A percentile compares a stretch with the other conserved stretches of the same genome.
Evolutionary conservation across 2,797 vertebrate species (phyloP).

Genomic region (Tympanoctomys barrerae): DNA sequence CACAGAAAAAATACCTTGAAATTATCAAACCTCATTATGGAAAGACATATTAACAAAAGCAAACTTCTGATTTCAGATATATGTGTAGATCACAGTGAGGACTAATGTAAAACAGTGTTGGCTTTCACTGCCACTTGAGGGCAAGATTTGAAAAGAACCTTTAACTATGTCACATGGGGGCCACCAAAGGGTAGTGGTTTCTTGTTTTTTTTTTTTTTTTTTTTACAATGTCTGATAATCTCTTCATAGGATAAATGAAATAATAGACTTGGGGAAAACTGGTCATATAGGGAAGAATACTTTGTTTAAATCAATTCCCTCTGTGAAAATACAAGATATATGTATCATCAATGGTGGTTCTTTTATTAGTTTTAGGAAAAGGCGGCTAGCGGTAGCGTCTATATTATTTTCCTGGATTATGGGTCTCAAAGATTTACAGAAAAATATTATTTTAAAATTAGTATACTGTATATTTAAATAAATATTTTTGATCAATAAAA

Average conservation of each 20-base stretch:
- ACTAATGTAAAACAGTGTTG: constrained; percentile 1
- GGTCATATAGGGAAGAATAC: constrained; percentile 3
- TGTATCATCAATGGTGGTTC: not conserved
- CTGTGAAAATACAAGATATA: too few relatives aligned
- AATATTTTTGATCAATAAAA: not conserved
- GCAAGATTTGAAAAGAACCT: not conserved
- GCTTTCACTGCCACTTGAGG: not conserved
- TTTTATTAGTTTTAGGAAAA: not conserved
- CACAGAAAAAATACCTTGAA: not conserved
- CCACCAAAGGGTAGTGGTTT: not conserved
- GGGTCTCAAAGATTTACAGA: not conserved
- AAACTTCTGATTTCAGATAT: not conserved
- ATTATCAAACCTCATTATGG: not conserved
- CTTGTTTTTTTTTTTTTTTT: not conserved
- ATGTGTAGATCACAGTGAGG: not conserved
- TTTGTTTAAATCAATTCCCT: constrained; percentile 2
- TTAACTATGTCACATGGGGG: not conserved
- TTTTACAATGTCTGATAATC: not conserved
- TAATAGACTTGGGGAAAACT: not conserved
- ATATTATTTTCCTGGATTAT: not conserved
- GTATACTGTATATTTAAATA: not conserved
- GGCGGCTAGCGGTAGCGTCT: not conserved
- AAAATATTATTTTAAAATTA: not conserved
- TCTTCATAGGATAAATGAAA: not conserved
- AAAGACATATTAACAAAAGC: not conserved